Evolutionary conservation across 1,140 invertebrate genomes (phyloP), one percentile per base, ranked within the genome.

Genomic region (Ips typographus): DNA sequence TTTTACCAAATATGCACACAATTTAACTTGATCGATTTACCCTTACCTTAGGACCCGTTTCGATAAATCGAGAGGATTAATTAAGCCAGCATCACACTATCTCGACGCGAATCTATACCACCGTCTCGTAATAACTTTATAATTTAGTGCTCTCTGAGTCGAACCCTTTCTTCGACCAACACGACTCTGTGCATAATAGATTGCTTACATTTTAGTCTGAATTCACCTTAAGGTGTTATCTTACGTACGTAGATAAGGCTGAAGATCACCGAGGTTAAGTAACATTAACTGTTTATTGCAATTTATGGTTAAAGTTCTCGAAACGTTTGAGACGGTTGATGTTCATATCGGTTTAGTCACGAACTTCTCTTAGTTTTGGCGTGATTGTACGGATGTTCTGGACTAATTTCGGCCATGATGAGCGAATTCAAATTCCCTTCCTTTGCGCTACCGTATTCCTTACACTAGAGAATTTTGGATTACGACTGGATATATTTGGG

Each of bases 61-160:
- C 64, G 64, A 66, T 66, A 66, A 66, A 66, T 66, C 64, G 53
- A 47, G 41, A 39, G 55, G 55, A 80, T 80, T 80, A 80, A 80
- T 80, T 79, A 80, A 80, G 77, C 77, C 77, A 78, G 77, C 78
- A 79, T 80, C 79, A 78, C 77, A 78, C 74, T 80, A 80, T 80
- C 79, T 80, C 74, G 77, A 73, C 76, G 72, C 75, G 74, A 75
- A 80, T 80, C 78, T 80, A 73, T 75, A 47, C 72, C 78, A 38
- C 44, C 42, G 55, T 78, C 78, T 79, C 79, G 77, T 77, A 80
- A 80, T 80, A 80, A 80, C 79, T 80, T 80, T 80, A 80, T 80
- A 80, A 80, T 80, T 80, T 80, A 80, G 77, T 80, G 76, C 77
- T 76, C 74, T 78, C 78, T 75, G 74, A 76, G 71, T 66, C 70